Evolutionary conservation across 2,888 invertebrate species (phyloP).

Genomic region (Nemoura dubitans): DNA sequence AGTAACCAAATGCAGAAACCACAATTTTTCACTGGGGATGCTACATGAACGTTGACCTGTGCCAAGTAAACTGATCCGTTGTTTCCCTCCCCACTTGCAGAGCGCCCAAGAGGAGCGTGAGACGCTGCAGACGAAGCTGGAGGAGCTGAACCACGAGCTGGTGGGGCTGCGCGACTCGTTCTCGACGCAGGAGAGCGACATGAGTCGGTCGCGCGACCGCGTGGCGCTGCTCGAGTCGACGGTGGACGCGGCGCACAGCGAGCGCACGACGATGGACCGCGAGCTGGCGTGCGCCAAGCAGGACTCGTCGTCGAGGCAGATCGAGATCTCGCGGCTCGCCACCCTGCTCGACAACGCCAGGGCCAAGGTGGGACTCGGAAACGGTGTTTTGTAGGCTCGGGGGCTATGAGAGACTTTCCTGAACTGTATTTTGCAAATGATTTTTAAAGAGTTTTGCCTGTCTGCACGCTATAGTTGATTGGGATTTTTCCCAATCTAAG

Average conservation of each 20-base stretch:
- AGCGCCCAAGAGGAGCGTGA: constrained; percentile 84
- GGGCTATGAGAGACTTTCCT: no score
- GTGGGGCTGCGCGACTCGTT: constrained; percentile 70
- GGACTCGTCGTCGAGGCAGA: constrained; percentile 76
- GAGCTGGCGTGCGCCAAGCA: constrained; percentile 78
- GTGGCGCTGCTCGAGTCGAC: constrained; percentile 73
- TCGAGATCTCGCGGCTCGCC: constrained; percentile 80
- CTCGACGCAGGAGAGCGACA: constrained; percentile 70
- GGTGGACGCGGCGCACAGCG: constrained; percentile 77
- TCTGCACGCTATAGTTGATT: no score
- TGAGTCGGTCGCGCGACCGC: constrained; percentile 74
- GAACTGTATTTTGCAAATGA: no score
- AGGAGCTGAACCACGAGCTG: constrained; percentile 78
- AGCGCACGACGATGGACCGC: constrained; percentile 77
- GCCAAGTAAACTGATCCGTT: no score
- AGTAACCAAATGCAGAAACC: no score
- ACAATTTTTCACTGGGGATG: no score
- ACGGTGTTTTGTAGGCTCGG: no score
- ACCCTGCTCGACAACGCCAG: constrained; percentile 85
- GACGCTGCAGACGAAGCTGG: constrained; percentile 76
- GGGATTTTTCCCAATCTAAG: no score
- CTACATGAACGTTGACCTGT: no score
- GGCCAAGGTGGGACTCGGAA: constrained; percentile 77
- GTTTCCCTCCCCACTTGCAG: no score
- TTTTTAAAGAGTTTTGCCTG: no score